Base-by-base conservation (phyloP, 2,113 vertebrate species). In the Amia ocellicauda region DNA sequence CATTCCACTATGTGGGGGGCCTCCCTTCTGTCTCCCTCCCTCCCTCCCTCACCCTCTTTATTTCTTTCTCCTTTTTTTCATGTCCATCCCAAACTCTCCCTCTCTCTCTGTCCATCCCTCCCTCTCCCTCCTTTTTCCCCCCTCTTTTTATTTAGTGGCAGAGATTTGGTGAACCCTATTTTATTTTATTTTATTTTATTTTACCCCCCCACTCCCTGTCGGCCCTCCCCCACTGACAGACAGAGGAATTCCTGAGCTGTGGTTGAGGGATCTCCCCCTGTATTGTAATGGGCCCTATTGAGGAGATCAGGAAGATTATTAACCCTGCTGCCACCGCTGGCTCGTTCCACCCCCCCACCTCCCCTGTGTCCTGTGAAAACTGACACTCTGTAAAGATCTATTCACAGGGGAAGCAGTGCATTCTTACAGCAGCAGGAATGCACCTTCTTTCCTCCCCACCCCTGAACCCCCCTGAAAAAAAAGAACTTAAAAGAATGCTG, bases 21-120 rank as follows among this genome's bases (percentile, higher is more conserved):
- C n/a, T n/a, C n/a, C n/a, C n/a, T n/a, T n/a, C n/a, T n/a, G n/a
- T n/a, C n/a, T n/a, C 26, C 3, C 76, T 73, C 60, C 54, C 62
- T 60, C 62, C 63, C 76, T 79, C 67, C 69, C 66, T 69, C 47
- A 4, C 40, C 24, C 43, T 5, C 58, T 49, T n/a, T 41, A 62
- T 27, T 59, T 60, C 61, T 73, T 49, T 40, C 58, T 77, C 69
- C 64, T 16, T 65, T 58, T 43, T 53, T 31, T 36, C 17, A 31
- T 40, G 57, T 28, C 11, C 60, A 58, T 54, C 63, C 75, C 59
- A 27, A 28, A n/a, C 7, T 57, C 28, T 55, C 5, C 28, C 36
- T 3, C 19, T 27, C 31, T 56, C 41, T 58, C 36, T 51, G 19
- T 58, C 28, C 26, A 10, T 36, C 63, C 43, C 43, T 50, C 7